These are phyloP conservation scores for Emmelina monodactyla DNA, from an alignment of 2,888 invertebrate genomes.

Conservation along the genomic window DNA sequence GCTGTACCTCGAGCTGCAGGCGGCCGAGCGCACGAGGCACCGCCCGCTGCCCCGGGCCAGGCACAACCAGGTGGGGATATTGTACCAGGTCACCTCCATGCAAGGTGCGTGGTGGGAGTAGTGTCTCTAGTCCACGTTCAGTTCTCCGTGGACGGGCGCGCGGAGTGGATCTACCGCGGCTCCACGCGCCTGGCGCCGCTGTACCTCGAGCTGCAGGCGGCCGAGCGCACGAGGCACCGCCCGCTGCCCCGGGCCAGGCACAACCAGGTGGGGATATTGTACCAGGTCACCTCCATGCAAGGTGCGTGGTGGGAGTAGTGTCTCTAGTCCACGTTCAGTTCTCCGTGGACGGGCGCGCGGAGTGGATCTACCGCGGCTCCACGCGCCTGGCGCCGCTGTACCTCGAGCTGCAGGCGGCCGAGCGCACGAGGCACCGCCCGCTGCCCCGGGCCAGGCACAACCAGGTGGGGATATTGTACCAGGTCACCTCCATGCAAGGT, in stretches of 20 bases:
- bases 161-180: conserved; percentile 96
- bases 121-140: conserved; percentile 87
- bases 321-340: conserved; percentile 88
- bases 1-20: conserved; percentile 47
- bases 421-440: conserved; percentile 14
- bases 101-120: too few species aligned
- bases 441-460: conserved; percentile 36
- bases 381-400: conserved; percentile 72
- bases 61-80: too few species aligned
- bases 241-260: conserved; percentile 31
- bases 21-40: conserved; percentile 26
- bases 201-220: conserved; percentile 48
- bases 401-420: conserved; percentile 47
- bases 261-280: too few species aligned
- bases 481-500: too few species aligned
- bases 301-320: too few species aligned
- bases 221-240: conserved; percentile 21
- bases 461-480: too few species aligned
- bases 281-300: too few species aligned
- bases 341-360: conserved; percentile 75
- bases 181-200: conserved; percentile 77
- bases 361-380: conserved; percentile 97
- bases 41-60: conserved; percentile 29
- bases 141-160: conserved; percentile 77
- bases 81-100: too few species aligned